These are phyloP conservation scores for Muntiacus muntjak DNA, from an alignment of 2,113 vertebrate species.

Conservation along the genomic window DNA sequence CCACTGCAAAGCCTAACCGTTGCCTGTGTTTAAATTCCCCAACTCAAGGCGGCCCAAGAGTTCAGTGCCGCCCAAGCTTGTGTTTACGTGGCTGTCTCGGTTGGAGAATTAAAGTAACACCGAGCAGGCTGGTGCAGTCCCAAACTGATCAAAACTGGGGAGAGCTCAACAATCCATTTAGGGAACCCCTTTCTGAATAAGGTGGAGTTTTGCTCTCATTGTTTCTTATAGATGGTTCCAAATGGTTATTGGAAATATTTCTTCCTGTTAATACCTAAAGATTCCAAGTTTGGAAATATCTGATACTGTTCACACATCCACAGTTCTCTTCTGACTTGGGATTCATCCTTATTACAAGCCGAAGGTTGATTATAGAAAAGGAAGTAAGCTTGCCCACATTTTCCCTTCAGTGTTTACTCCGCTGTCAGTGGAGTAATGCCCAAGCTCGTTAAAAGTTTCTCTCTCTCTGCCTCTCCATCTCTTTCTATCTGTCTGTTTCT, in stretches of 20 bases:
- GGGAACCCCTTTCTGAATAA: neutral
- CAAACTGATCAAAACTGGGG: neutral
- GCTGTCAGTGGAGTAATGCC: neutral
- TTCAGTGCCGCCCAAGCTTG: neutral
- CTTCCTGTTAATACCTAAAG: neutral
- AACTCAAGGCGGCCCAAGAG: neutral
- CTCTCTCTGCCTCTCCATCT: too few species aligned
- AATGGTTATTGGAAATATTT: neutral
- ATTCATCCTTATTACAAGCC: neutral
- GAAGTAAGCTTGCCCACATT: neutral
- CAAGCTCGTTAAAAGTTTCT: neutral
- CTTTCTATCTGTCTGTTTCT: neutral
- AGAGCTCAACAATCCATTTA: neutral
- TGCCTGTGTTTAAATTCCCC: constrained; percentile 36
- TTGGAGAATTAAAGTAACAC: neutral
- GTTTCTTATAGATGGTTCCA: neutral
- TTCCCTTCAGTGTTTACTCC: neutral
- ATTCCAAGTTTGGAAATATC: neutral
- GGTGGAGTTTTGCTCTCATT: neutral
- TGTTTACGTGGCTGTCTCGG: neutral
- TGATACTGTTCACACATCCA: neutral
- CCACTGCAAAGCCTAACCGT: constrained; percentile 4
- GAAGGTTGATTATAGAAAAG: neutral
- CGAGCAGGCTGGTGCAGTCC: neutral
- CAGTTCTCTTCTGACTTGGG: neutral